phyloP scores from a whole-genome alignment of 2,888 invertebrate genomes.

The Heliconius aoede region DNA sequence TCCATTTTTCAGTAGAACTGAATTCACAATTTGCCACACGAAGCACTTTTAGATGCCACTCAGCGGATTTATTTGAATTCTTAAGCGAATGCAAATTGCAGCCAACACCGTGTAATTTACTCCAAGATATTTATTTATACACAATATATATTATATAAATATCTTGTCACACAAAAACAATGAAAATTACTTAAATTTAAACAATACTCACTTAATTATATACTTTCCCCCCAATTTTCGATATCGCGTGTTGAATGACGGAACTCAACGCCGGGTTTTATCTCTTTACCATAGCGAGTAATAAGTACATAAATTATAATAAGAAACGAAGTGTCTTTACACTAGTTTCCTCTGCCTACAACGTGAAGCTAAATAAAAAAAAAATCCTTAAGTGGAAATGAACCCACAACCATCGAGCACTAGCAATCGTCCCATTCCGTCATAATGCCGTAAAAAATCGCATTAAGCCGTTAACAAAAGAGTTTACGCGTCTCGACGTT shows the following conservation, averaged over 20 bases:
- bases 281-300: neutral
- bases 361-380: too few species aligned
- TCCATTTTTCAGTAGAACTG: conserved; percentile 6
- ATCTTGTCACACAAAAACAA: too few species aligned
- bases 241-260: neutral
- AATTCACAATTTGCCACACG: conserved; percentile 11
- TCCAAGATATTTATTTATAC: neutral
- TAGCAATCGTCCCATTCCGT: neutral
- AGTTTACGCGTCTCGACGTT: conserved; percentile 4
- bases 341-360: too few species aligned
- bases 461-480: conserved; percentile 25
- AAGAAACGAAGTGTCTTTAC: too few species aligned
- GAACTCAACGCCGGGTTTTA: neutral
- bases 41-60: conserved; percentile 14
- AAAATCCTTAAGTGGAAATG: neutral
- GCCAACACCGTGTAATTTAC: conserved; percentile 10
- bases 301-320: neutral
- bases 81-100: conserved; percentile 21
- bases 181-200: too few species aligned
- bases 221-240: neutral
- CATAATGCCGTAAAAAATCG: neutral
- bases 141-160: too few species aligned
- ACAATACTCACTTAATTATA: neutral
- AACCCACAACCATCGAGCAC: neutral
- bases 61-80: conserved; percentile 17